Conservation (phyloP, 2,888 invertebrate species). For the Parnassius smintheus region DNA sequence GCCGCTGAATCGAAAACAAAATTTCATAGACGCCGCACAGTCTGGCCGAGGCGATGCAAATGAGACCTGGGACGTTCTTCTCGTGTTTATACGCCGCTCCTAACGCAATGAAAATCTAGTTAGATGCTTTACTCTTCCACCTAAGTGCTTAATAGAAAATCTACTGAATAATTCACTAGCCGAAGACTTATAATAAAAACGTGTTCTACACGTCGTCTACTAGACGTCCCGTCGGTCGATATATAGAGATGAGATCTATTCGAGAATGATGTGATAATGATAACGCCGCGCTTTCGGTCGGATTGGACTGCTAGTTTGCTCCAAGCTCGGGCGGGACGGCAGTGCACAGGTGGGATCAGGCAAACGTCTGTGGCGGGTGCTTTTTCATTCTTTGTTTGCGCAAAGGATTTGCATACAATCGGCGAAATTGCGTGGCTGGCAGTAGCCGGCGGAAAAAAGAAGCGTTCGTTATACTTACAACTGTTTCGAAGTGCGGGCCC, state of each 20-base stretch:
- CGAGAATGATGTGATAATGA: slow-evolving; percentile 64
- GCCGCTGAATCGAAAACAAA: slow-evolving; percentile 24
- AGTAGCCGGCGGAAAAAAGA: slow-evolving; percentile 56
- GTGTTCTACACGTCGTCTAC: slow-evolving; percentile 55
- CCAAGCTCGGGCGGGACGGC: slow-evolving; percentile 50
- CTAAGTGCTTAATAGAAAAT: slow-evolving; percentile 71
- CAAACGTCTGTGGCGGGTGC: slow-evolving; percentile 64
- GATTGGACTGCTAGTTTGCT: slow-evolving; percentile 50
- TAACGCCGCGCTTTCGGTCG: slow-evolving; percentile 53
- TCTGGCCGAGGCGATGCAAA: slow-evolving; percentile 57
- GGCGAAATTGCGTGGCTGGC: slow-evolving; percentile 73
- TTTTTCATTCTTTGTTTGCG: slow-evolving; percentile 77
- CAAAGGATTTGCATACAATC: slow-evolving; percentile 77
- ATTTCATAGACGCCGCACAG: slow-evolving; percentile 32
- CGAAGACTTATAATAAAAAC: slow-evolving; percentile 68
- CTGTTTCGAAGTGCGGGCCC: slow-evolving; percentile 46
- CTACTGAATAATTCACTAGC: slow-evolving; percentile 70
- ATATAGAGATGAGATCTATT: slow-evolving; percentile 70
- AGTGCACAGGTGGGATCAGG: slow-evolving; percentile 45
- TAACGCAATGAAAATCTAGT: slow-evolving; percentile 59
- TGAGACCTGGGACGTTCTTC: slow-evolving; percentile 38
- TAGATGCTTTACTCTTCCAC: slow-evolving; percentile 69
- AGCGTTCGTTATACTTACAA: slow-evolving; percentile 58
- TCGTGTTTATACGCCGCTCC: slow-evolving; percentile 52
- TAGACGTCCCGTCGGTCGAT: slow-evolving; percentile 49